Conservation (phyloP, 1,140 invertebrate genomes). For the Triops longicaudatus region DNA sequence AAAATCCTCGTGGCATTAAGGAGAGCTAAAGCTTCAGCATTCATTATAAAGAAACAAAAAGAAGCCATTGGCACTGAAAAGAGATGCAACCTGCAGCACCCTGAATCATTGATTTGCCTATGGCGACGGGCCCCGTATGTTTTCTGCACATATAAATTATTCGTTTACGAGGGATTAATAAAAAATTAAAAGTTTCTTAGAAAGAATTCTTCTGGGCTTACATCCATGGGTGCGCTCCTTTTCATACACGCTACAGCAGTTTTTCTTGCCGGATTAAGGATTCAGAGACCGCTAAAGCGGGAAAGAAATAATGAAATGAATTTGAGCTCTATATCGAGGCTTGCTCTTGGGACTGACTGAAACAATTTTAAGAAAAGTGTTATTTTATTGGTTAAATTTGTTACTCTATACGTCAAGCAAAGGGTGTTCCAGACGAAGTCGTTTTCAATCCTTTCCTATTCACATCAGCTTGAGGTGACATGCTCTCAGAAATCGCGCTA, state of each 20-base stretch:
- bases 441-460: background rate
- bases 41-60: background rate
- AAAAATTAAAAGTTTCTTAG: background rate
- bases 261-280: no score
- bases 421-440: background rate
- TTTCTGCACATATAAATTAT: no score
- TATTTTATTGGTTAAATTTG: background rate
- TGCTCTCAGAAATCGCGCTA: background rate
- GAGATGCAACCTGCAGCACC: background rate
- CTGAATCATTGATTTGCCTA: background rate
- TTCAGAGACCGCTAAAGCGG: no score
- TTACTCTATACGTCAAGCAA: background rate
- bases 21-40: background rate
- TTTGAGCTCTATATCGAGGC: no score
- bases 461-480: constrained; percentile 7
- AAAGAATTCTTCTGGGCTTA: background rate
- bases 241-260: no score
- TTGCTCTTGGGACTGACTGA: background rate
- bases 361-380: background rate
- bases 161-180: background rate
- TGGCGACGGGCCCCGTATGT: background rate
- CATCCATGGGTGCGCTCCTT: no score
- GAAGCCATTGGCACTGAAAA: background rate
- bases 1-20: background rate
- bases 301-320: no score